Evolutionary conservation across 2,888 invertebrate genomes (phyloP).

Genomic region (Kuschelorhynchus macadamiae): DNA sequence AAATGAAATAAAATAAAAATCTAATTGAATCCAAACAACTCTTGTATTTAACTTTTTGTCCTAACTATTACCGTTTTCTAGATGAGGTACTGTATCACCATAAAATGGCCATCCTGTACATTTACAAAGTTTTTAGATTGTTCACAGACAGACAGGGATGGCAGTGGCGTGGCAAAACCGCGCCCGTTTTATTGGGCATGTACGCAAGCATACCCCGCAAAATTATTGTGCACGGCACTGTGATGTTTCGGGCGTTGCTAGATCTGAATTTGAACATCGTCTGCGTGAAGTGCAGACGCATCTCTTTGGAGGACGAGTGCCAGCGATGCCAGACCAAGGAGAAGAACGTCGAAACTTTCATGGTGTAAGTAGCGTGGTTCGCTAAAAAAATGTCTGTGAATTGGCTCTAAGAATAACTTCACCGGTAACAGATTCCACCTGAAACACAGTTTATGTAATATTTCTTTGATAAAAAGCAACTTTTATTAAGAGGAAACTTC

Average conservation of each 20-base stretch:
- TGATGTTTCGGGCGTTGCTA: background rate
- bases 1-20: no score
- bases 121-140: background rate
- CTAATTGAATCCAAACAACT: no score
- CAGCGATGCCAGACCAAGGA: background rate
- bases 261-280: background rate
- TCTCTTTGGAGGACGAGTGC: background rate
- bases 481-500: no score
- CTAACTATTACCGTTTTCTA: no score
- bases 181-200: background rate
- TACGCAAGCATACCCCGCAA: background rate
- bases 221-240: background rate
- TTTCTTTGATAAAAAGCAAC: no score
- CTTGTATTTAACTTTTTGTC: no score
- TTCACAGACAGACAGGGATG: background rate
- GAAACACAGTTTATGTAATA: no score
- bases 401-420: no score
- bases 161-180: background rate
- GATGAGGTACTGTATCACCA: no score
- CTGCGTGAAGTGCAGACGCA: background rate
- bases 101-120: no score
- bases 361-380: conserved; percentile 2
- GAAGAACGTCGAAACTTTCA: background rate
- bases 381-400: no score
- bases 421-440: no score